phyloP scores from a whole-genome alignment of 2,888 invertebrate species.

The Oscheius myriophilus region DNA sequence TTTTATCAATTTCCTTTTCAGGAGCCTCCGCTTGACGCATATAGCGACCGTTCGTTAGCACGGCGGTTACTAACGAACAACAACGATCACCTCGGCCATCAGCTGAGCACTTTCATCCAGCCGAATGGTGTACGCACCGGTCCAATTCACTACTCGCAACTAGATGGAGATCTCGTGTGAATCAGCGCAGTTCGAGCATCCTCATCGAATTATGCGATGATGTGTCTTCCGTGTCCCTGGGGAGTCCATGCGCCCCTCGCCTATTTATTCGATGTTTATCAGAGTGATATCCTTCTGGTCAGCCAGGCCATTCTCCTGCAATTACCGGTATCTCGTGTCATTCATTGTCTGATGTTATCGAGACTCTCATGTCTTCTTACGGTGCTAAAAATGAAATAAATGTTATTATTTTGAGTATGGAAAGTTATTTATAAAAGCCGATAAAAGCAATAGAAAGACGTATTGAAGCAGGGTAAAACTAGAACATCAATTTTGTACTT shows the following conservation, averaged over 20 bases:
- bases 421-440: no score
- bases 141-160: constrained; percentile 51
- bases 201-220: constrained; percentile 2
- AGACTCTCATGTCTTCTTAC: constrained; percentile 1
- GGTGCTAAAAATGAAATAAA: constrained; percentile 15
- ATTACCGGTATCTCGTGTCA: constrained; percentile 26
- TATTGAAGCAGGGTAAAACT: no score
- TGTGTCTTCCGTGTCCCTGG: neutral
- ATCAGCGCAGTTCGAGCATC: neutral
- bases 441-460: no score
- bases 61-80: constrained; percentile 23
- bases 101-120: constrained; percentile 43
- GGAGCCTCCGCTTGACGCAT: constrained; percentile 36
- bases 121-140: constrained; percentile 41
- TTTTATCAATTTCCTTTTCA: constrained; percentile 7
- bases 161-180: constrained; percentile 59
- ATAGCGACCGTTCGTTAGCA: constrained; percentile 28
- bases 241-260: neutral
- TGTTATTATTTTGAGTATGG: neutral
- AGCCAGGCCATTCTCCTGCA: neutral
- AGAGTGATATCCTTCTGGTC: constrained; percentile 11
- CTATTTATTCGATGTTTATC: no score
- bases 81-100: constrained; percentile 20
- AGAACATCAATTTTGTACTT: no score
- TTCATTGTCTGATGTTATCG: neutral